Evolutionary conservation across 37 sponge, comb jelly and placozoan species (phyloP).

Genomic region (Aplysina aerophoba): DNA sequence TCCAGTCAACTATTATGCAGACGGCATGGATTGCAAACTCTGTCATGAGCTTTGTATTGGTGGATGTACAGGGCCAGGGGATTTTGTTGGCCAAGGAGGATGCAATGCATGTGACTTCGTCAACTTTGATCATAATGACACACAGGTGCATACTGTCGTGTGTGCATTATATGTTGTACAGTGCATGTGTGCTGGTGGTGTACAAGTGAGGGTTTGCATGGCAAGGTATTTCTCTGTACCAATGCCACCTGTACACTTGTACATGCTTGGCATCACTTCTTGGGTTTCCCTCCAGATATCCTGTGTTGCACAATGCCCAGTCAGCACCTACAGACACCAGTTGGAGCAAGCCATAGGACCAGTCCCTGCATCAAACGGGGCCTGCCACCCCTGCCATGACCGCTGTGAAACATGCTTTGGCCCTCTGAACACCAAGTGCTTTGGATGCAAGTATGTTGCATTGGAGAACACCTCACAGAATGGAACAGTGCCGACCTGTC

Average conservation of each 20-base stretch:
- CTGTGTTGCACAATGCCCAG: conserved; percentile 27
- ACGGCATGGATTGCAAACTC: conserved; percentile 17
- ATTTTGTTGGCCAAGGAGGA: conserved; percentile 47
- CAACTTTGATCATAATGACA: conserved; percentile 12
- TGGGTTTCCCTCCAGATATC: conserved; percentile 15
- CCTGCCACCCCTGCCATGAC: conserved; percentile 37
- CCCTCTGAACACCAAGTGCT: background rate
- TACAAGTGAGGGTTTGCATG: background rate
- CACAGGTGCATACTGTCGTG: conserved; percentile 11
- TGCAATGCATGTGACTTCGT: conserved; percentile 60
- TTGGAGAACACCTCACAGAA: background rate
- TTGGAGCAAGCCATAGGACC: background rate
- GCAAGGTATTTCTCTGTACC: background rate
- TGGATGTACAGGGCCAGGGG: conserved; percentile 76
- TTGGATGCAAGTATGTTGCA: conserved; percentile 13
- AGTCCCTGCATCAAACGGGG: conserved; percentile 19
- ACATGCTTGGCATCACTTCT: background rate
- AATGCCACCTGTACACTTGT: background rate
- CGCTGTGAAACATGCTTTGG: conserved; percentile 24
- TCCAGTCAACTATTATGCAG: conserved; percentile 48
- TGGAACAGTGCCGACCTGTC: background rate
- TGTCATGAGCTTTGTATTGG: conserved; percentile 60
- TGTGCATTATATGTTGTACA: background rate
- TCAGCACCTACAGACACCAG: conserved; percentile 24
- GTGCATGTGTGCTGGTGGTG: background rate